Evolutionary conservation across 2,888 invertebrate genomes (phyloP).

Genomic region (Tanytarsus gracilentus): DNA sequence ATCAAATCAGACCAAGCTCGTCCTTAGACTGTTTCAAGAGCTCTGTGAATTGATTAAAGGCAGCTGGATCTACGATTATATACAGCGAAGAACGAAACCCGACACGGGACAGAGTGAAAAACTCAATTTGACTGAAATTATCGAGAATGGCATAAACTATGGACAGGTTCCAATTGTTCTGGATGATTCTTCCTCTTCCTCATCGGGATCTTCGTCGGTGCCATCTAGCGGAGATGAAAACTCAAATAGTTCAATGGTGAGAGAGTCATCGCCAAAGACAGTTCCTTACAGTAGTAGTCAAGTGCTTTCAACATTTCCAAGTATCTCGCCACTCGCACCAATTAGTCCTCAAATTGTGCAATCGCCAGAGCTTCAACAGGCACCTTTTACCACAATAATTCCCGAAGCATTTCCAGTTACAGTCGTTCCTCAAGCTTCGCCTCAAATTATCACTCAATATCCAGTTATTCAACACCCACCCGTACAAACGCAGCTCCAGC

Average conservation of each 20-base stretch:
- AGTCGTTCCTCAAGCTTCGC: too few species aligned
- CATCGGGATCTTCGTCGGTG: conserved; percentile 40
- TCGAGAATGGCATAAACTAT: conserved; percentile 67
- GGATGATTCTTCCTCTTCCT: conserved; percentile 37
- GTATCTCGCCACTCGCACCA: conserved; percentile 9
- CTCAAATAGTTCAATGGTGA: neutral
- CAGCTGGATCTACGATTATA: conserved; percentile 58
- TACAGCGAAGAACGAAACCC: conserved; percentile 49
- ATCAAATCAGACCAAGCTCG: conserved; percentile 68
- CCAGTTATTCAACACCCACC: neutral
- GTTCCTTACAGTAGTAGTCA: neutral
- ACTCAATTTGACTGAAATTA: conserved; percentile 59
- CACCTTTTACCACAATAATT: neutral
- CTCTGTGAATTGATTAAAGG: conserved; percentile 74
- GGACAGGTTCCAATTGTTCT: conserved; percentile 35
- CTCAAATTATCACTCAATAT: neutral
- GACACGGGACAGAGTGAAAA: conserved; percentile 42
- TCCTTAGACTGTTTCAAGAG: conserved; percentile 81
- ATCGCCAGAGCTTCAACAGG: conserved; percentile 3
- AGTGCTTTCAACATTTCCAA: neutral
- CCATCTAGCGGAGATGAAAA: conserved; percentile 32
- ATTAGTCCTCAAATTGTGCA: conserved; percentile 3
- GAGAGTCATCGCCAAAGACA: conserved; percentile 32
- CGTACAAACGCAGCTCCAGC: neutral
- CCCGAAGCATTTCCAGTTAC: conserved; percentile 6